Conservation (phyloP, 2,888 invertebrate species). For the Machimus rusticus region DNA sequence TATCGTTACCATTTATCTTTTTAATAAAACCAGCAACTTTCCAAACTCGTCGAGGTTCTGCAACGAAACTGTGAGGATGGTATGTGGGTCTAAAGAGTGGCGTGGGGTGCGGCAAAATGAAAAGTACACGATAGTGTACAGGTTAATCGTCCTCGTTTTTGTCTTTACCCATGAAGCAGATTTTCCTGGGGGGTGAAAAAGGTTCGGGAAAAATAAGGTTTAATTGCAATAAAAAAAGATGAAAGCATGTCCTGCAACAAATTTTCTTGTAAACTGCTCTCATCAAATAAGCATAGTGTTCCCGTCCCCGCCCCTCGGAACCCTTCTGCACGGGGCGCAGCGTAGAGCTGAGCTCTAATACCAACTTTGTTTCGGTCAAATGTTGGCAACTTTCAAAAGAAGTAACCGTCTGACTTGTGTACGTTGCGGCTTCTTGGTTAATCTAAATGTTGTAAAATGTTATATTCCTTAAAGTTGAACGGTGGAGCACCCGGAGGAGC, state of each 20-base stretch:
- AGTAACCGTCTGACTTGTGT: constrained; percentile 3
- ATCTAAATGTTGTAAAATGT: constrained; percentile 23
- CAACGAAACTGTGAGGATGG: background rate
- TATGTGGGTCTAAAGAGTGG: background rate
- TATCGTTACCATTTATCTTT: constrained; percentile 16
- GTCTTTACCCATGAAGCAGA: background rate
- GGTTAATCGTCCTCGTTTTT: constrained; percentile 27
- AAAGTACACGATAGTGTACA: background rate
- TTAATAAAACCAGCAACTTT: constrained; percentile 21
- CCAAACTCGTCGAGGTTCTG: background rate
- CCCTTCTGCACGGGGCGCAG: background rate
- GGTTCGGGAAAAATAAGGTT: background rate
- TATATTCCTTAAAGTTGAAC: constrained; percentile 1
- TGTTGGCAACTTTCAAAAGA: background rate
- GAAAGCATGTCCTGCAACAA: constrained; percentile 7
- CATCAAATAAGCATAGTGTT: constrained; percentile 10
- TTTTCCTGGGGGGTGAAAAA: background rate
- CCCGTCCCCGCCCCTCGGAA: background rate
- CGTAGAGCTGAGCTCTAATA: background rate
- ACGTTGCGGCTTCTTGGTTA: constrained; percentile 11
- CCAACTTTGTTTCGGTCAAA: constrained; percentile 2
- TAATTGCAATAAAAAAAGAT: constrained; percentile 25
- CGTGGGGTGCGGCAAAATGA: background rate
- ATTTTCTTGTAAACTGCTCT: constrained; percentile 10
- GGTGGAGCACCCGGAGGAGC: background rate